Evolutionary conservation across 2,113 vertebrate species (phyloP), one percentile per base, ranked within the genome.

Genomic region (Turdus rufiventris): DNA sequence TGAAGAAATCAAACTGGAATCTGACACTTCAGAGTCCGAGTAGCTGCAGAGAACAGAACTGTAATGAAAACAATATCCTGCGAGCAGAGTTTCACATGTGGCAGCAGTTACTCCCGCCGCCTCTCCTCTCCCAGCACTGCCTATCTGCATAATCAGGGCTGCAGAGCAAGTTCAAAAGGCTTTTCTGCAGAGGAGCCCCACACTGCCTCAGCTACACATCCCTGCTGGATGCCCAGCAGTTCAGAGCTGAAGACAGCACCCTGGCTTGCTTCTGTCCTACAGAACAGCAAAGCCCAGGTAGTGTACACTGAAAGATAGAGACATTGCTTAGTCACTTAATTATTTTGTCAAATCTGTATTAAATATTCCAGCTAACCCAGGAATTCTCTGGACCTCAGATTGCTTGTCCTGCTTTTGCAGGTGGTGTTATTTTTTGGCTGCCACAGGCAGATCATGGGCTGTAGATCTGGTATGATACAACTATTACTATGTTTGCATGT

Each of bases 1-100:
- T 91, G 94, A 95, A 94, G 81, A 96, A 97, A 88, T 93, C 89
- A 94, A 96, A 88, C 79, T 73, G 95, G 85, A 96, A 89, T 94
- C 87, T 9, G 53, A 94, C 93, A 91, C 88, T 93, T 93, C 53
- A 86, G 95, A 94, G 93, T 47, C 45, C 18, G 92, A 80, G 70
- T n/a, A 86, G 58, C 70, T 84, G 70, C 79, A 92, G 86, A 97
- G 93, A 94, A 96, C 96, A 96, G 93, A 95, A 85, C 61, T 88
- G 10, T 92, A 96, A 96, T 94, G 91, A 94, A 98, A 97, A 92
- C 95, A 97, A 86, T 79, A 74, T 80, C 66, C 81, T 91, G 78
- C 24, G 21, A 82, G 25, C 51, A 40, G 94, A 75, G 88, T 89
- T 86, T 88, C 93, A 95, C 97, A 97, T 95, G 76, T 97, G 96